These are phyloP conservation scores for Meandrusa payeni DNA, from an alignment of 2,888 invertebrate species.

Conservation along the genomic window DNA sequence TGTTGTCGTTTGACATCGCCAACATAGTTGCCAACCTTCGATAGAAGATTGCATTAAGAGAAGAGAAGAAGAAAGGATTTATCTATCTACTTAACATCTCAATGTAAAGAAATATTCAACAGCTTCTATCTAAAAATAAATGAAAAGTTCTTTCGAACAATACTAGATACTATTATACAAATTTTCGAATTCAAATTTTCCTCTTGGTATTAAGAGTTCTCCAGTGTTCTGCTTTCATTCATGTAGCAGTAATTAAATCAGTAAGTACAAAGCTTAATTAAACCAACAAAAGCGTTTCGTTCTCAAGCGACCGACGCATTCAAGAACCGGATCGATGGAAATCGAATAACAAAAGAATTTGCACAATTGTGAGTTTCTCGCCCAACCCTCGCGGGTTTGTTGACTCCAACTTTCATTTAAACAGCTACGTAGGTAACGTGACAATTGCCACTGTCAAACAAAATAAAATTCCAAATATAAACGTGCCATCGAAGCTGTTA, in stretches of 20 bases:
- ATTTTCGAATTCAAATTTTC: conserved; percentile 7
- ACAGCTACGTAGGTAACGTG: background rate
- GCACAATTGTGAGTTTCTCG: conserved; percentile 33
- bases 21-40: too few relatives aligned
- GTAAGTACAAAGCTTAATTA: conserved; percentile 20
- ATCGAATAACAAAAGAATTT: conserved; percentile 38
- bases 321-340: conserved; percentile 35
- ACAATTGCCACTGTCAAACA: conserved; percentile 2
- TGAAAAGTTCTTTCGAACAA: too few relatives aligned
- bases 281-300: conserved; percentile 16
- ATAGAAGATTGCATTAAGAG: too few relatives aligned
- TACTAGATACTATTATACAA: too few relatives aligned
- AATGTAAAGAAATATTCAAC: too few relatives aligned
- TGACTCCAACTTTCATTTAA: conserved; percentile 17
- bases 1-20: too few relatives aligned
- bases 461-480: background rate
- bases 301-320: conserved; percentile 32
- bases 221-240: conserved; percentile 6
- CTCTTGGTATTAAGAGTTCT: conserved; percentile 4
- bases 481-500: background rate
- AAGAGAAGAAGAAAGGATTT: too few relatives aligned
- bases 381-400: conserved; percentile 17
- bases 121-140: too few relatives aligned
- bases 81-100: too few relatives aligned
- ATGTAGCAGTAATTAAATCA: conserved; percentile 18